Base-by-base conservation (phyloP, 2,888 invertebrate species). In the Nemotelus pantherinus region DNA sequence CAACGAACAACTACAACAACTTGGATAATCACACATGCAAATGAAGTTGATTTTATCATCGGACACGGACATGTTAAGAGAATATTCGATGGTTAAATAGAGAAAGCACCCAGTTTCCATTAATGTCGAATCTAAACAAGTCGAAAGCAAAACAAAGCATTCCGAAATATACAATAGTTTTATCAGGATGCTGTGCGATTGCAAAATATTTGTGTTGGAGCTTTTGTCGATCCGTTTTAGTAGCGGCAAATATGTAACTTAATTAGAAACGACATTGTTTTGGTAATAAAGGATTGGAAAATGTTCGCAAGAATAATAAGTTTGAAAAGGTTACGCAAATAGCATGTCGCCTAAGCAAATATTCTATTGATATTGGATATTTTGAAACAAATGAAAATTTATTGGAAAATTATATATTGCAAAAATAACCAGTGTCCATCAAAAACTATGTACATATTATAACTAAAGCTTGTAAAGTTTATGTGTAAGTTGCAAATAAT, bases 21-120 rank as follows among this genome's bases (percentile, higher is more conserved):
- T 74, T 74, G 47, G 50, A 74, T 74, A 74, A 74, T 74, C 74
- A 74, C 74, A 74, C 74, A 74, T 74, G 74, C 74, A 74, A 74
- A 74, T 74, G 74, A 57, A 63, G 63, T 74, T 74, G 60, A 50
- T 63, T 60, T 50, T 60, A 50, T 48, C 50, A 74, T 60, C 4
- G 74, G 63, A 63, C 58, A 63, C 63, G 63, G 74, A 60, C 74
- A 60, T 63, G 74, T 74, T 74, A 74, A 74, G 60, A 48, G 74
- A 60, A 74, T 72, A 72, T 74, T 74, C 74, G 63, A 74, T 74
- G 74, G 48, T 47, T 43, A 74, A 74, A 74, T 74, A 74, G 63
- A 60, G 48, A n/a, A 53, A 4, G 53, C 70, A 25, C 10, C 39
- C 70, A 53, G 70, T 55, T 53, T 53, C 70, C 70, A 70, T 70